Base-by-base conservation (phyloP, 1,140 invertebrate species). In the Eupeodes corollae region DNA sequence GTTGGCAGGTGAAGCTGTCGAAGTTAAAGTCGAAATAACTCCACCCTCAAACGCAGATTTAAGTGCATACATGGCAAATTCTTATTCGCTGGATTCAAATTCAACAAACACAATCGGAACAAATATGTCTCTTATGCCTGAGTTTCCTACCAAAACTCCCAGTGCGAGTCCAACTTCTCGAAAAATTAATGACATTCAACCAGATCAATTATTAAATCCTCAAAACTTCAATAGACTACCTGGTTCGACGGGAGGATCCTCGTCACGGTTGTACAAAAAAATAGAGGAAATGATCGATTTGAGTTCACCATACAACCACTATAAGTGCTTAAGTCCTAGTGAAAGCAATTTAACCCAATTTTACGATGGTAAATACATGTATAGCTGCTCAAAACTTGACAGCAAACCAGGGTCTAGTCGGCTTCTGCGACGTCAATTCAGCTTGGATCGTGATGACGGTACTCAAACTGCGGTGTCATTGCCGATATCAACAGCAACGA, bases 291-390 rank as follows among this genome's bases (percentile, higher is more conserved):
- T 68, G 56, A 79, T 80, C 52, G 82, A 84, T 56, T 65, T 84
- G 10, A 83, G 81, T 50, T 79, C 78, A 0, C 79, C 81, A 1
- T 84, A 83, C 56, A 83, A 80, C 63, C 76, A 81, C 52, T 81
- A 82, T 60, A 75, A 80, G 55, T 83, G 80, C 60, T 70, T 83
- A 19, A 82, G 80, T 55, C 80, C 80, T n/a, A 82, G 79, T 52
- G 78, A 77, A 48, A 67, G 64, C 26, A 75, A 69, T 54, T 69
- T 69, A 35, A 71, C 58, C 50, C 66, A 68, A 50, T 63, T 69
- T 42, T 60, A 61, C 16, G 67, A 69, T 30, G 59, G 65, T 10
- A 68, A 70, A 46, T 64, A 67, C 44, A n/a, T 61, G 1, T 67
- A 66, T 44, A 52, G 58, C 9, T 56, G 48, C 46, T 44, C 46